Evolutionary conservation across 92 coral and sea anemone species (phyloP).

Genomic region (Bergia sp.): DNA sequence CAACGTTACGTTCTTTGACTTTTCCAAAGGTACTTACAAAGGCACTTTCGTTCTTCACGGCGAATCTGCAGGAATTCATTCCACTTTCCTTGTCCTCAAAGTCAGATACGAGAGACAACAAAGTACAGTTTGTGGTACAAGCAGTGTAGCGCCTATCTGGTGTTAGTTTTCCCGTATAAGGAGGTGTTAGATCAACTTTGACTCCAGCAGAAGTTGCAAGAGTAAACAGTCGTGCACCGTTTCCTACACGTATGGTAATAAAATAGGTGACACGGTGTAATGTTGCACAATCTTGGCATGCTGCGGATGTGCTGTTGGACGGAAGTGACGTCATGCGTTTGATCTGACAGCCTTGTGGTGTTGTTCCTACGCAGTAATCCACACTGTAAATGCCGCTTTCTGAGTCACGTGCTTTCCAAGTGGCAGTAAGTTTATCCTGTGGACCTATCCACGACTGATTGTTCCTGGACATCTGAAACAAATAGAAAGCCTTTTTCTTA

Average conservation of each 20-base stretch:
- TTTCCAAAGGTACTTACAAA: conserved; percentile 40
- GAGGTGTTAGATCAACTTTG: conserved; percentile 74
- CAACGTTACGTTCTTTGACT: conserved; percentile 23
- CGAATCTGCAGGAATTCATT: conserved; percentile 61
- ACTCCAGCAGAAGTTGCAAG: conserved; percentile 69
- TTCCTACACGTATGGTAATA: conserved; percentile 80
- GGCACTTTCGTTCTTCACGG: conserved; percentile 47
- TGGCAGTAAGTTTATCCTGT: conserved; percentile 46
- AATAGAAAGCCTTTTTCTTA: neutral
- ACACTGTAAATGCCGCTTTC: conserved; percentile 72
- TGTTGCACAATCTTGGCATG: conserved; percentile 72
- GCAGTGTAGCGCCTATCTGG: conserved; percentile 46
- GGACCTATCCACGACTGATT: conserved; percentile 64
- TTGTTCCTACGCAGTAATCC: conserved; percentile 90
- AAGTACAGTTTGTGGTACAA: conserved; percentile 69
- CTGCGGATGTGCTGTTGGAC: conserved; percentile 48
- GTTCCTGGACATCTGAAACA: conserved; percentile 53
- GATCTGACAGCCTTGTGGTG: conserved; percentile 74
- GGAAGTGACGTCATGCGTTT: conserved; percentile 61
- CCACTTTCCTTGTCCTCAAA: conserved; percentile 83
- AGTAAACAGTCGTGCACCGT: conserved; percentile 74
- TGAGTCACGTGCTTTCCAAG: conserved; percentile 72
- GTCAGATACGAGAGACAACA: conserved; percentile 55
- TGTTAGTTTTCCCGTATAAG: conserved; percentile 54
- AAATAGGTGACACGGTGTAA: conserved; percentile 67